Evolutionary conservation across 1,140 invertebrate species (phyloP), one percentile per base, ranked within the genome.

Genomic region (Drosophila repleta): DNA sequence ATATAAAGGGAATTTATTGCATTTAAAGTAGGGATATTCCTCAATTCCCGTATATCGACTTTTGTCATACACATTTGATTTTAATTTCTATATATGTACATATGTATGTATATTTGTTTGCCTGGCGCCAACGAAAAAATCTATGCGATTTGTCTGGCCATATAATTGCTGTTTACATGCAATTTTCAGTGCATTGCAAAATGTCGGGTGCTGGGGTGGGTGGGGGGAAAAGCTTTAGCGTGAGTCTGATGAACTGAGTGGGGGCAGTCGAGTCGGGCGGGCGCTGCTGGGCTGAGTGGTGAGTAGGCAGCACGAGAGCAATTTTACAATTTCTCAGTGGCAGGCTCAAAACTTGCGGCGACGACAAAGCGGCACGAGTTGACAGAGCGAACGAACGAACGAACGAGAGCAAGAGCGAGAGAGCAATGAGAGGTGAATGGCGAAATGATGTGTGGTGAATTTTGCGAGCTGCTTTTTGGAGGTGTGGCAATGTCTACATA

Each of bases 141-240:
- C 49, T 56, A 41, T 70, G 61, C 24, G 43, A 60, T 72, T 48
- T 79, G 58, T 68, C 49, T 75, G 51, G 48, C 39, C 55, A 58
- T 76, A 60, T 76, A 55, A 72, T 79, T 83, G 52, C 67, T 83
- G 76, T 73, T 72, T 72, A 63, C 62, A 79, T 84, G 80, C 68
- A 83, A 84, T 84, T 84, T 73, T 73, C 63, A 79, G 80, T 79
- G 81, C 80, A 84, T 76, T 79, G 68, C 53, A 66, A 58, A 71
- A 41, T 49, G 60, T 57, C 43, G 37, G 52, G n/a, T n/a, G n/a
- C 41, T 32, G 29, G 61, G 61, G 45, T 15, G 79, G 61, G 69
- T 45, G 53, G 8, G 29, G 29, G 8, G 46, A 43, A 75, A 60
- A 49, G 77, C 51, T 69, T 60, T 72, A 48, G 17, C 37, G 46